These are phyloP conservation scores for Dromas ardeola DNA, from an alignment of 2,113 vertebrate species.

Conservation along the genomic window DNA sequence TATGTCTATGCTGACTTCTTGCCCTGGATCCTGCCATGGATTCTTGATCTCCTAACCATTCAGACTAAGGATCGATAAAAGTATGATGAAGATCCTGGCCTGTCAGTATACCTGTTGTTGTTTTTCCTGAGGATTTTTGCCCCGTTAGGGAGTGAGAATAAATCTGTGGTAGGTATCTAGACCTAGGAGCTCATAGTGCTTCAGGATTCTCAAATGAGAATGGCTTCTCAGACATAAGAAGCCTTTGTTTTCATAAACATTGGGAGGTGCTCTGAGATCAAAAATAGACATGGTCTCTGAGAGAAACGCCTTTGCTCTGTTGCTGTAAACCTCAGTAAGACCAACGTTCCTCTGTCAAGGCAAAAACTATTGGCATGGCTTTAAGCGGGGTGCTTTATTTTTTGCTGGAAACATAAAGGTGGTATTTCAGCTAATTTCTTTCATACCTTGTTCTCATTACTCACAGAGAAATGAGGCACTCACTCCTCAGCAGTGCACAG, in stretches of 20 bases:
- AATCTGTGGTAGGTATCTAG: not conserved
- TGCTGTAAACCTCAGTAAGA: not conserved
- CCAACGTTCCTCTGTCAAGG: not conserved
- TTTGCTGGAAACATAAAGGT: not conserved
- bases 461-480: not conserved
- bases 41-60: not conserved
- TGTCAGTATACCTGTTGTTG: not conserved
- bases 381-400: not conserved
- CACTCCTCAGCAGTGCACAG: not conserved
- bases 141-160: not conserved
- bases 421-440: not conserved
- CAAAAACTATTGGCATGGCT: not conserved
- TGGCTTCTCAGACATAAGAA: not conserved
- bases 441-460: not conserved
- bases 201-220: not conserved
- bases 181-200: not conserved
- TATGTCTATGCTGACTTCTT: not conserved
- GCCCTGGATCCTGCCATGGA: not conserved
- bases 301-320: not conserved
- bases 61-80: not conserved
- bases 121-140: not conserved
- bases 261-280: not conserved
- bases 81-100: not conserved
- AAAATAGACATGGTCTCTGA: not conserved
- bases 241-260: not conserved